These are phyloP conservation scores for Onychomys arenicola DNA, from an alignment of 2,797 vertebrate genomes.

Conservation along the genomic window DNA sequence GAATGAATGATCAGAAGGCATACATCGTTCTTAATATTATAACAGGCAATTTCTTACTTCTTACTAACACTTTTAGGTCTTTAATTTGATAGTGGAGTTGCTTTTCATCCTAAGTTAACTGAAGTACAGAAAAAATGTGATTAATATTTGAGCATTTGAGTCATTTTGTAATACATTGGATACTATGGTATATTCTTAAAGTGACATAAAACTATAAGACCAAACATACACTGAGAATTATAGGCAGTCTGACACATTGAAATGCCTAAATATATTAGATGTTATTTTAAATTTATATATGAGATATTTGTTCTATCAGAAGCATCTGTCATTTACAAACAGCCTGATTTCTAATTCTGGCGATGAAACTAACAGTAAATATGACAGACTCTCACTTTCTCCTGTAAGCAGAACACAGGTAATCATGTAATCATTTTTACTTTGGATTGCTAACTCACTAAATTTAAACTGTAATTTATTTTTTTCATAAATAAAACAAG, in stretches of 20 bases:
- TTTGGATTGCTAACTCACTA: not conserved
- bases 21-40: not conserved
- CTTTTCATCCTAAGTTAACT: conserved; percentile 1
- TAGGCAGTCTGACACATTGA: not conserved
- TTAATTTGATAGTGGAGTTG: not conserved
- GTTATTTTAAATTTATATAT: not conserved
- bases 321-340: not conserved
- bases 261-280: not conserved
- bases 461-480: not conserved
- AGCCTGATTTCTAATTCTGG: not conserved
- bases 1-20: not conserved
- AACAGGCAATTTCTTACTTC: not conserved
- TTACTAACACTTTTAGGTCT: not conserved
- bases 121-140: not conserved
- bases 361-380: not conserved
- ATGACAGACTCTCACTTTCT: not conserved
- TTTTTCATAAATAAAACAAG: not conserved
- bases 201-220: not conserved
- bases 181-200: not conserved
- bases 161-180: not conserved
- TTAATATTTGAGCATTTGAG: not conserved
- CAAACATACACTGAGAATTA: not conserved
- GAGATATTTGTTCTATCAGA: not conserved
- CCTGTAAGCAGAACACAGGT: not conserved
- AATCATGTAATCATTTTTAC: not conserved